Base-by-base conservation (phyloP, 2,113 vertebrate genomes). In the Falcunculus frontatus region DNA sequence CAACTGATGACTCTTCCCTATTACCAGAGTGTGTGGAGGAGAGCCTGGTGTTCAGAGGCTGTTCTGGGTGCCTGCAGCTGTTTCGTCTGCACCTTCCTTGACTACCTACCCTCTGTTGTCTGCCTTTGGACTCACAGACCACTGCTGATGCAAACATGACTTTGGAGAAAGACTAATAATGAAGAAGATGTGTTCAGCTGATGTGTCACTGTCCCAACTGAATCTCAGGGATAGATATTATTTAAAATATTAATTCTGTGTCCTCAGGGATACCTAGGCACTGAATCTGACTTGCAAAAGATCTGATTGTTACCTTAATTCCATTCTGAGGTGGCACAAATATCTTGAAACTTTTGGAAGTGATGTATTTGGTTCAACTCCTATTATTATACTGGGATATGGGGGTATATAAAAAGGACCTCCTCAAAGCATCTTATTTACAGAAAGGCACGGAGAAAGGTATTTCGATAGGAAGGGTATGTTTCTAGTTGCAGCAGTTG, bases 1-100 rank as follows among this genome's bases (percentile, higher is more conserved):
- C 0, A 0, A 6, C 21, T 52, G 59, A 30, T 42, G 49, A 27
- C 53, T 84, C 29, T 49, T 37, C 52, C 33, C 42, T 11, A 4
- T 63, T 74, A 37, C 6, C 2, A 7, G 37, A 55, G 16, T 3
- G 6, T 46, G 6, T 4, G 7, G 69, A 57, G 35, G 44, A 67
- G 56, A 82, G 13, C 39, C 16, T 32, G 50, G 15, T 42, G 44
- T 77, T 87, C 25, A 64, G 67, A 50, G 16, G 27, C 67, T 20
- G 11, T 25, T 63, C 8, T 12, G 65, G 27, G 27, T 63, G 35
- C 26, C 50, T 53, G 32, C 41, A 60, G 16, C 35, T 80, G 35
- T 44, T 41, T 77, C 32, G 16, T n/a, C 27, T 70, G 21, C 8
- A 46, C 35, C 22, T 39, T 64, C 22, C 44, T 42, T 62, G 50